A percentile compares a stretch with the other conserved stretches of the same genome.
These are phyloP conservation scores for Rhynchophorus ferrugineus DNA, from an alignment of 1,140 invertebrate species.

Conservation along the genomic window DNA sequence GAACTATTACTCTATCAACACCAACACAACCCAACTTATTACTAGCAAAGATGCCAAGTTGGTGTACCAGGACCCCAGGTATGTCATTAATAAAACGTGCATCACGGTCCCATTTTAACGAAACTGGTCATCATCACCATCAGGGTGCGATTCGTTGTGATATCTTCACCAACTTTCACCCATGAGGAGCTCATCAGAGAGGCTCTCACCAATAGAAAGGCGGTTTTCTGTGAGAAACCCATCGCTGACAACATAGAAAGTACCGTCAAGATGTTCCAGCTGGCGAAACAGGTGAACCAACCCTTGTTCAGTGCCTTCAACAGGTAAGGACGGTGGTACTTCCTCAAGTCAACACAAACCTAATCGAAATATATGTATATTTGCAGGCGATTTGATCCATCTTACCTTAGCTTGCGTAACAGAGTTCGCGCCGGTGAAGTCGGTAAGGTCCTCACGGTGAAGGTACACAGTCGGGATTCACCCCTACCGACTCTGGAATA, in stretches of 20 bases:
- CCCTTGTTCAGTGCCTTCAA: conserved; percentile 61
- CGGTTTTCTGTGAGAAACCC: conserved; percentile 67
- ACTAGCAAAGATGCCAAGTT: conserved; percentile 45
- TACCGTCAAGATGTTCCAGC: conserved; percentile 51
- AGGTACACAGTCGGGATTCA: conserved; percentile 54
- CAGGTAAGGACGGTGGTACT: conserved; percentile 28
- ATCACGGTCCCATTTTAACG: too few relatives aligned
- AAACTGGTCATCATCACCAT: conserved; percentile 20
- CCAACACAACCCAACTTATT: conserved; percentile 43
- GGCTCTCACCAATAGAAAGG: conserved; percentile 52
- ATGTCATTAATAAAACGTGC: conserved; percentile 32
- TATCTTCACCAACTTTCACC: conserved; percentile 53
- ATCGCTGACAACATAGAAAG: conserved; percentile 50
- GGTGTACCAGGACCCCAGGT: conserved; percentile 52
- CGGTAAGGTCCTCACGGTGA: conserved; percentile 56
- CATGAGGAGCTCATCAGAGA: conserved; percentile 54
- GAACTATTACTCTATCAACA: conserved; percentile 45
- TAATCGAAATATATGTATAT: background rate
- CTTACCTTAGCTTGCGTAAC: conserved; percentile 46
- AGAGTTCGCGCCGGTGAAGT: conserved; percentile 50
- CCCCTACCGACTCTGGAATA: conserved; percentile 55
- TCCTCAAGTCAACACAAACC: background rate
- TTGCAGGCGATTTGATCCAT: conserved; percentile 56
- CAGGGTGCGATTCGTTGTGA: conserved; percentile 50
- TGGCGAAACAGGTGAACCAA: conserved; percentile 48